Evolutionary conservation across 2,797 vertebrate species (phyloP).

Genomic region (Hypotaenidia philippensis): DNA sequence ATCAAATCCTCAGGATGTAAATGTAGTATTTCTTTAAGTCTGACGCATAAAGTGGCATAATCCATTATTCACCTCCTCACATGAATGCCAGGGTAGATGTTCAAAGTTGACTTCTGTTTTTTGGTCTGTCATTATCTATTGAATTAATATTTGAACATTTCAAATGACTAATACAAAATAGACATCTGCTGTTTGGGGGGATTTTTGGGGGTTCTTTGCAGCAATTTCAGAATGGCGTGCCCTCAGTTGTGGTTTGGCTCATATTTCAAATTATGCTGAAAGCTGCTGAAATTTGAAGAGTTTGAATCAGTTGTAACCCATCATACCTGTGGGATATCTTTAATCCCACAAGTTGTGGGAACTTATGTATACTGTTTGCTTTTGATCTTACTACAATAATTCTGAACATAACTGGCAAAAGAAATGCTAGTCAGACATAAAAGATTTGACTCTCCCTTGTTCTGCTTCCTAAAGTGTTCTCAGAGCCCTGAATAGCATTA

Average conservation of each 20-base stretch:
- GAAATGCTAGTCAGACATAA: slow-evolving; percentile 70
- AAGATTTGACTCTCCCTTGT: slow-evolving; percentile 67
- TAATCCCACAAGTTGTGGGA: slow-evolving; percentile 65
- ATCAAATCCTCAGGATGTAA: slow-evolving; percentile 23
- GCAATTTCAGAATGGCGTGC: neutral
- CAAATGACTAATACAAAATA: slow-evolving; percentile 45
- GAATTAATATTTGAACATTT: slow-evolving; percentile 44
- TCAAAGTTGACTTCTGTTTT: slow-evolving; percentile 63
- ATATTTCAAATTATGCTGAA: slow-evolving; percentile 54
- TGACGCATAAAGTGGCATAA: slow-evolving; percentile 46
- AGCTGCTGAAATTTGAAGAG: slow-evolving; percentile 58
- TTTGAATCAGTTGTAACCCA: slow-evolving; percentile 54
- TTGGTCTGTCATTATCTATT: slow-evolving; percentile 20
- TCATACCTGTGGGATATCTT: slow-evolving; percentile 72
- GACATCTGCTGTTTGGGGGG: neutral
- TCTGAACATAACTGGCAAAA: slow-evolving; percentile 62
- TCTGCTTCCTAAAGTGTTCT: slow-evolving; percentile 68
- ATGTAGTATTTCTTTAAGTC: slow-evolving; percentile 40
- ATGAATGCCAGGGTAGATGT: neutral
- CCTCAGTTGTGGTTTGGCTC: slow-evolving; percentile 51
- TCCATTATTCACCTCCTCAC: neutral
- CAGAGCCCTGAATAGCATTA: slow-evolving; percentile 33
- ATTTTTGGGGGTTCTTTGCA: neutral
- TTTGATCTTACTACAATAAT: slow-evolving; percentile 77
- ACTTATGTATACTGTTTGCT: slow-evolving; percentile 49